A percentile compares a stretch with the other conserved stretches of the same genome.
phyloP scores from a whole-genome alignment of 2,888 invertebrate species.

The Drosophila kokeensis region DNA sequence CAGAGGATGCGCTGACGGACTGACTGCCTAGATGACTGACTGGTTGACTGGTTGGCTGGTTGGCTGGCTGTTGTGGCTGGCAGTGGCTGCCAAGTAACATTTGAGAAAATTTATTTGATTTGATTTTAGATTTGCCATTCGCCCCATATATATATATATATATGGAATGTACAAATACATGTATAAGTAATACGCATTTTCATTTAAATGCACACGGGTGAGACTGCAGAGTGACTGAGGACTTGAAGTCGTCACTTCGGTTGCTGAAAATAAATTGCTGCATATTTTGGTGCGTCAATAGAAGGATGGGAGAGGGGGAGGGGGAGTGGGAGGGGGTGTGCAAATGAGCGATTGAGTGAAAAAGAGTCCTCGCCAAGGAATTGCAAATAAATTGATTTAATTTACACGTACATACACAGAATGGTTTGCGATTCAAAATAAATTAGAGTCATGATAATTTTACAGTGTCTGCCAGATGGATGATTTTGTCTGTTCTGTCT shows the following conservation, averaged over 20 bases:
- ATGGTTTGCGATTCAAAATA: constrained; percentile 65
- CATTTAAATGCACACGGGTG: constrained; percentile 60
- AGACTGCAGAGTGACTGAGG: not conserved
- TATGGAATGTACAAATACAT: constrained; percentile 45
- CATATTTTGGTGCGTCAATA: constrained; percentile 67
- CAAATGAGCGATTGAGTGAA: constrained; percentile 55
- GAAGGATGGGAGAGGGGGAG: not conserved
- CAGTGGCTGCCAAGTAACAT: constrained; percentile 67
- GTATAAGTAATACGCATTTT: constrained; percentile 74
- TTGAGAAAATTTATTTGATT: constrained; percentile 79
- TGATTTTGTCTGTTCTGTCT: constrained; percentile 41
- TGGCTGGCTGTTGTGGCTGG: constrained; percentile 45
- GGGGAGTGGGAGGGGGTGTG: not conserved
- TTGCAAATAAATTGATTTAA: constrained; percentile 77
- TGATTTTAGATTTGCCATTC: constrained; percentile 79
- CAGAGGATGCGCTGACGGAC: constrained; percentile 33
- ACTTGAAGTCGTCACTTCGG: constrained; percentile 50
- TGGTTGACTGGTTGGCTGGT: constrained; percentile 12
- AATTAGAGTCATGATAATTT: constrained; percentile 71
- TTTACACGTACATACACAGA: constrained; percentile 66
- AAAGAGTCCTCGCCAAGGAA: constrained; percentile 50
- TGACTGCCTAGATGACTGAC: constrained; percentile 14
- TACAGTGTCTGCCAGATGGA: constrained; percentile 18
- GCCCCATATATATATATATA: constrained; percentile 59
- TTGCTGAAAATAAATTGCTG: constrained; percentile 73